Percentiles rank a stretch among this genome's conserved stretches.
Evolutionary conservation across 1,140 invertebrate genomes (phyloP).

Genomic region (Pseudomyrmex dendroicus): DNA sequence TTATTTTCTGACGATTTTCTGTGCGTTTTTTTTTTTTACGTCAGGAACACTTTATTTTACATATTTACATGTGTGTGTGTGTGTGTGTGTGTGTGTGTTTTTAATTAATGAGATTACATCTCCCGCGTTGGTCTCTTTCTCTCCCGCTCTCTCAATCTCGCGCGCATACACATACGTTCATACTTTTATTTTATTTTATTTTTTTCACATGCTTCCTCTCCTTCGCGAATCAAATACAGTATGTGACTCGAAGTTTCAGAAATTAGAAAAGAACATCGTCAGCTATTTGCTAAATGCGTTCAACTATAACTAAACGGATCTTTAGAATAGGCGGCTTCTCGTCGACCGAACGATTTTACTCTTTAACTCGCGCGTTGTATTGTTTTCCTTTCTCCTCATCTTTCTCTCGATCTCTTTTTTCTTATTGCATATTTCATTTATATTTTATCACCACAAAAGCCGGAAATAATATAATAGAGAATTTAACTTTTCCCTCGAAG

Average conservation of each 20-base stretch:
- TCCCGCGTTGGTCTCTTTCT: slow-evolving; percentile 43
- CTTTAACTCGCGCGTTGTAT: slow-evolving; percentile 7
- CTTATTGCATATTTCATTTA: too few species aligned
- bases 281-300: slow-evolving; percentile 26
- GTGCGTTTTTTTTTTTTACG: slow-evolving; percentile 63
- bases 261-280: slow-evolving; percentile 43
- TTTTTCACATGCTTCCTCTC: slow-evolving; percentile 24
- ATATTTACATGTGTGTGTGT: slow-evolving; percentile 55
- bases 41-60: slow-evolving; percentile 64
- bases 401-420: neutral
- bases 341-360: slow-evolving; percentile 10
- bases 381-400: neutral
- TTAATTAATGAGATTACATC: slow-evolving; percentile 21
- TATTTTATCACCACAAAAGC: too few species aligned
- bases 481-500: too few species aligned
- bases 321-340: slow-evolving; percentile 2
- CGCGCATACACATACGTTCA: slow-evolving; percentile 25
- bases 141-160: slow-evolving; percentile 22
- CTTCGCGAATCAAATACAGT: slow-evolving; percentile 8
- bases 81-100: too few species aligned
- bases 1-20: slow-evolving; percentile 62
- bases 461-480: too few species aligned
- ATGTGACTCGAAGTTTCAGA: neutral
- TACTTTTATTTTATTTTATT: slow-evolving; percentile 10
- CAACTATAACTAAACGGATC: slow-evolving; percentile 4